A percentile compares a stretch with the other conserved stretches of the same genome.
These are phyloP conservation scores for Hyposmocoma kahamanoa DNA, from an alignment of 1,140 invertebrate genomes.

Conservation along the genomic window DNA sequence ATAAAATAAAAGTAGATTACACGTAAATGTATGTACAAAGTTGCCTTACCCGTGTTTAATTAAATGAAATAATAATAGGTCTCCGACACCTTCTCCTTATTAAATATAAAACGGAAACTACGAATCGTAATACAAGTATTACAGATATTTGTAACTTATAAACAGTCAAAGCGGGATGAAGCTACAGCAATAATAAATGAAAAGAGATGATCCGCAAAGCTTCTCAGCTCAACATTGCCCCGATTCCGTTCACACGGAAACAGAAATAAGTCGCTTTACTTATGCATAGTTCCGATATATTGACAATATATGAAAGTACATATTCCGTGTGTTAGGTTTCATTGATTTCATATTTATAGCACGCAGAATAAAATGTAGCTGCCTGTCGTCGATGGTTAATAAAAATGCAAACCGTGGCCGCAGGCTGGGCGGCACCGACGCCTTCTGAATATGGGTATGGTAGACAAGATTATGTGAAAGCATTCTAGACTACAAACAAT, in stretches of 20 bases:
- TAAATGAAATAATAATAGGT: no score
- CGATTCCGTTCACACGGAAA: no score
- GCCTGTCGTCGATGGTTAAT: slow-evolving; percentile 57
- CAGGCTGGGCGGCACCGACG: slow-evolving; percentile 36
- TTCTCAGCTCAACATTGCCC: no score
- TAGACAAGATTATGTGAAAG: slow-evolving; percentile 40
- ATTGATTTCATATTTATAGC: slow-evolving; percentile 63
- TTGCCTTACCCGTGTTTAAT: no score
- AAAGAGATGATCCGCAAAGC: no score
- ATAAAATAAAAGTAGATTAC: no score
- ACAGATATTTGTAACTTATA: no score
- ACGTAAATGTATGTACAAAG: neutral
- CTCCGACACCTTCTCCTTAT: no score
- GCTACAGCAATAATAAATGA: no score
- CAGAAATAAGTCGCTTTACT: slow-evolving; percentile 38
- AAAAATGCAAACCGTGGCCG: slow-evolving; percentile 67
- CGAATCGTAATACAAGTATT: no score
- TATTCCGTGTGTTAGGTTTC: slow-evolving; percentile 47
- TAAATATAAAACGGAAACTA: no score
- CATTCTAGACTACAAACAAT: slow-evolving; percentile 28
- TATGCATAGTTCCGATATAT: slow-evolving; percentile 69
- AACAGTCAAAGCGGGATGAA: no score
- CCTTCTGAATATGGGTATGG: slow-evolving; percentile 44
- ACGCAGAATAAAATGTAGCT: slow-evolving; percentile 66
- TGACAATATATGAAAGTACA: slow-evolving; percentile 54